phyloP scores from a whole-genome alignment of 2,888 invertebrate species.

The Tolmerus cingulatus region DNA sequence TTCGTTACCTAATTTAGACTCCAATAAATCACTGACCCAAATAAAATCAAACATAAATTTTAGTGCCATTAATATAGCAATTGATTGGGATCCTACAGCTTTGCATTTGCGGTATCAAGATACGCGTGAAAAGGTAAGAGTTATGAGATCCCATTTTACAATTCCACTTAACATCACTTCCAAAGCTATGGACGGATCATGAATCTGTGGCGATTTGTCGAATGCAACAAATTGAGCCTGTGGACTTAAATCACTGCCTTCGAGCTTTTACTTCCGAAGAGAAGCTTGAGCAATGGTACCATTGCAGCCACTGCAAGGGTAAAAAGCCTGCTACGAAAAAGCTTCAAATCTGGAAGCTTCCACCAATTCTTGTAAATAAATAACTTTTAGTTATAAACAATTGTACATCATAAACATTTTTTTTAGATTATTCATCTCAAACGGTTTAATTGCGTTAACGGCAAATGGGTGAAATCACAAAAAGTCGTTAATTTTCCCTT shows the following conservation, averaged over 20 bases:
- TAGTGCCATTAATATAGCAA: slow-evolving; percentile 70
- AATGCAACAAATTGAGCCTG: slow-evolving; percentile 80
- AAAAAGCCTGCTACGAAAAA: slow-evolving; percentile 89
- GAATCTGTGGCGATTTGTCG: slow-evolving; percentile 74
- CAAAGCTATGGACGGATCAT: slow-evolving; percentile 78
- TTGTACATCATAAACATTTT: not conserved
- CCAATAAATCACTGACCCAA: slow-evolving; percentile 52
- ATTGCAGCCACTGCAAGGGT: slow-evolving; percentile 83
- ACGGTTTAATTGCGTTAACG: slow-evolving; percentile 89
- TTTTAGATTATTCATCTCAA: slow-evolving; percentile 88
- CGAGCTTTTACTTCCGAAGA: slow-evolving; percentile 90
- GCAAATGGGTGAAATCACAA: slow-evolving; percentile 93
- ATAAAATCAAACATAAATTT: slow-evolving; percentile 14
- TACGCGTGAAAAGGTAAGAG: slow-evolving; percentile 73
- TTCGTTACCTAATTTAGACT: slow-evolving; percentile 59
- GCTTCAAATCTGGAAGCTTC: slow-evolving; percentile 89
- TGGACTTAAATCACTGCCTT: slow-evolving; percentile 84
- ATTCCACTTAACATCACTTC: not conserved
- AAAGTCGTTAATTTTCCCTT: slow-evolving; percentile 91
- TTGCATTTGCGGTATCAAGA: slow-evolving; percentile 88
- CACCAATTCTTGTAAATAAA: slow-evolving; percentile 79
- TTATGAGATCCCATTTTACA: not conserved
- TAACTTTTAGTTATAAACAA: not conserved
- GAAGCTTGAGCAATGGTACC: slow-evolving; percentile 84
- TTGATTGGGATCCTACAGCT: slow-evolving; percentile 96